These are phyloP conservation scores for Temnothorax ravouxi DNA, from an alignment of 2,888 invertebrate genomes.

Conservation along the genomic window DNA sequence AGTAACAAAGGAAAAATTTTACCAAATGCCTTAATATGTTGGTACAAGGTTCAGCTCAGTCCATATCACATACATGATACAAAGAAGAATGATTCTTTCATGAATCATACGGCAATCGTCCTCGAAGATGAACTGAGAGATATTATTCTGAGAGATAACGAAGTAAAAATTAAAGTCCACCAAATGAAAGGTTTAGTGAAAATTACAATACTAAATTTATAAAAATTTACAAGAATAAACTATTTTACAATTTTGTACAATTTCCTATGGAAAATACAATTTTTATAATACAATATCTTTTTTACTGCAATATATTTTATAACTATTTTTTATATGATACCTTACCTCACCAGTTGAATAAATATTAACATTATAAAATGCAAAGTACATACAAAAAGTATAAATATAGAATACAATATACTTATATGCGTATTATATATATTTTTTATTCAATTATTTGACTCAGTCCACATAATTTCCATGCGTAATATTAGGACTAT, in stretches of 20 bases:
- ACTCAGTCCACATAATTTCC: neutral
- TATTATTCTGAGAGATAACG: conserved; percentile 63
- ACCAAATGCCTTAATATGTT: conserved; percentile 79
- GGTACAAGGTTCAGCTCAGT: conserved; percentile 76
- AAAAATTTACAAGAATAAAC: conserved; percentile 31
- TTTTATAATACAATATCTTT: conserved; percentile 11
- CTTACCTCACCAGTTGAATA: neutral
- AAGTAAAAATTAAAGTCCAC: conserved; percentile 75
- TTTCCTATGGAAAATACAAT: conserved; percentile 33
- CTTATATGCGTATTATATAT: neutral
- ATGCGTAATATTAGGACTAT: neutral
- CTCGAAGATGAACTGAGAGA: conserved; percentile 75
- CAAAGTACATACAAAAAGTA: conserved; percentile 7
- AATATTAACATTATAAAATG: neutral
- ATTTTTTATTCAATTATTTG: neutral
- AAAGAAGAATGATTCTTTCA: conserved; percentile 77
- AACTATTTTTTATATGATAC: conserved; percentile 1
- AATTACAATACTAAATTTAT: conserved; percentile 63
- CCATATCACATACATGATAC: conserved; percentile 69
- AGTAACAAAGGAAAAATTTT: conserved; percentile 50
- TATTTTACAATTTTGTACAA: conserved; percentile 60
- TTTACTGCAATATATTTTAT: neutral
- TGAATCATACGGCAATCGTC: conserved; percentile 79
- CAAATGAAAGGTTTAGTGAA: conserved; percentile 76
- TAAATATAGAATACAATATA: conserved; percentile 13